phyloP scores from a whole-genome alignment of 2,888 invertebrate genomes.

The Dascillus cervinus region DNA sequence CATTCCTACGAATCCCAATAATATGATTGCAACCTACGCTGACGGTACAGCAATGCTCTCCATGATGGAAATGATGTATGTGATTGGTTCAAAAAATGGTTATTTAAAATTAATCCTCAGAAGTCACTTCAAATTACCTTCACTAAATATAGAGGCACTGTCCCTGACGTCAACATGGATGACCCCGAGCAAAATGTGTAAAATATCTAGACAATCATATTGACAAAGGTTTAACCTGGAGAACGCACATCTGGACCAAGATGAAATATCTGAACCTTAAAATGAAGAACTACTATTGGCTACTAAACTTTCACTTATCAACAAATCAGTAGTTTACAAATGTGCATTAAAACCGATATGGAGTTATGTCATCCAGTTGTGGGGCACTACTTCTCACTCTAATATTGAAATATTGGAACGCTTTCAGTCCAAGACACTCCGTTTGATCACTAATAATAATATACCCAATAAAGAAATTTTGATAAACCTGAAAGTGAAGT shows the following conservation, averaged over 20 bases:
- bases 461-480: too few relatives aligned
- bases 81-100: too few relatives aligned
- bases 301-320: conserved; percentile 11
- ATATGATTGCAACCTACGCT: conserved; percentile 13
- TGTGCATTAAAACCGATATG: conserved; percentile 8
- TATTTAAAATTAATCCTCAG: conserved; percentile 8
- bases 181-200: conserved; percentile 10
- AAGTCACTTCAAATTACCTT: conserved; percentile 4
- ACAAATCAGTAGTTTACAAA: conserved; percentile 12
- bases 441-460: conserved; percentile 9
- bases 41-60: conserved; percentile 16
- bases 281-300: conserved; percentile 9
- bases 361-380: too few relatives aligned
- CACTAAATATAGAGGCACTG: conserved; percentile 5
- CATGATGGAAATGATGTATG: too few relatives aligned
- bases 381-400: conserved; percentile 10
- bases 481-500: conserved; percentile 3
- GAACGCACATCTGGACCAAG: conserved; percentile 10
- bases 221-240: conserved; percentile 11
- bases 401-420: conserved; percentile 12
- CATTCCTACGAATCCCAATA: conserved; percentile 8
- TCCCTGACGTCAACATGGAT: conserved; percentile 14
- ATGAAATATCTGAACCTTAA: conserved; percentile 11
- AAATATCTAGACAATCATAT: conserved; percentile 14
- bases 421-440: too few relatives aligned